A percentile compares a stretch with the other conserved stretches of the same genome.
Conservation (phyloP, 2,113 vertebrate species). For the Phoenicopterus ruber region DNA sequence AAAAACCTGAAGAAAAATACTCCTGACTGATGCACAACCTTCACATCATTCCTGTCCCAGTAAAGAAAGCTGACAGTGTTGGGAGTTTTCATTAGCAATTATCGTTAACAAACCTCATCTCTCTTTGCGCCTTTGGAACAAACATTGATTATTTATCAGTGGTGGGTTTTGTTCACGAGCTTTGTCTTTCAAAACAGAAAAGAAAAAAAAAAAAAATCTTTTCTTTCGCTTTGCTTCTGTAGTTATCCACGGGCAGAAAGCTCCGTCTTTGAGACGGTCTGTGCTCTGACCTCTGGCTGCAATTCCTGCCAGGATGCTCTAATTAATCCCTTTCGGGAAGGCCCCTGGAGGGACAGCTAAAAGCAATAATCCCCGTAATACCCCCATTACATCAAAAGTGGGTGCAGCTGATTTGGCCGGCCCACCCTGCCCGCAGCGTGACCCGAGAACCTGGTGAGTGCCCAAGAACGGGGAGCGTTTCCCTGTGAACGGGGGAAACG, state of each 20-base stretch:
- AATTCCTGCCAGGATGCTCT: not conserved
- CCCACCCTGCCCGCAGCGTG: too few species aligned
- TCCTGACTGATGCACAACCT: not conserved
- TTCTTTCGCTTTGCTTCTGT: not conserved
- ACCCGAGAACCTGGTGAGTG: fast-evolving
- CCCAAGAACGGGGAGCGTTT: not conserved
- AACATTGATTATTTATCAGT: not conserved
- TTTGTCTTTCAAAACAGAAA: not conserved
- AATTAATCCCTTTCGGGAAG: not conserved
- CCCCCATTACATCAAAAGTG: not conserved
- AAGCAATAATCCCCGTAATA: not conserved
- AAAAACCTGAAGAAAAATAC: not conserved
- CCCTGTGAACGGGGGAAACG: not conserved
- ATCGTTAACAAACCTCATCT: not conserved
- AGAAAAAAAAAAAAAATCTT: not conserved
- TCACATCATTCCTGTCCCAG: not conserved
- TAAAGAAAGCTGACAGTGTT: not conserved
- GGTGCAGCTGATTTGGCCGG: not conserved
- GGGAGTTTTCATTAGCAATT: not conserved
- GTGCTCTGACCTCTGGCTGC: not conserved
- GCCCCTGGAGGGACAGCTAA: not conserved
- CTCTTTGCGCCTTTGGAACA: not conserved
- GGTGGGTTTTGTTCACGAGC: not conserved
- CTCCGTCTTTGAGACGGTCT: not conserved
- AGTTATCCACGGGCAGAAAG: not conserved